phyloP scores from a whole-genome alignment of 1,140 invertebrate genomes.

The Neotoxoptera formosana region DNA sequence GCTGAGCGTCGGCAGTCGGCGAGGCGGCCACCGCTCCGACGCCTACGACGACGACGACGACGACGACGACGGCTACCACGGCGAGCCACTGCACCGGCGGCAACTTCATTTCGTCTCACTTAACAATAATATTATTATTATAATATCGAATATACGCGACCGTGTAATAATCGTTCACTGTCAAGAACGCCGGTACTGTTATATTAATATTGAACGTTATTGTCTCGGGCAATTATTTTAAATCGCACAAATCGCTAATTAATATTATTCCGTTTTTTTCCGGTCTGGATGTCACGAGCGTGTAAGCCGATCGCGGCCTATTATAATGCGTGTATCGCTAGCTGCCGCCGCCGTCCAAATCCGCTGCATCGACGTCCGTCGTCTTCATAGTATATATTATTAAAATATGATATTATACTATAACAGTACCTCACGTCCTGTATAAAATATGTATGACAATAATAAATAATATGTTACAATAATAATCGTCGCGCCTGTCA shows the following conservation, averaged over 20 bases:
- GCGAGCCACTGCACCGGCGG: neutral
- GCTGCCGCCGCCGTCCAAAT: neutral
- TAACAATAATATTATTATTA: neutral
- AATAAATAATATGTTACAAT: too few species aligned
- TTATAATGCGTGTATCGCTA: too few species aligned
- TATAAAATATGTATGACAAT: too few species aligned
- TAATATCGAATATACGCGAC: neutral
- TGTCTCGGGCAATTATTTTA: neutral
- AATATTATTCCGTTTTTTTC: neutral
- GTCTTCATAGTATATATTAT: neutral
- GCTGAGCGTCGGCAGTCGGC: neutral
- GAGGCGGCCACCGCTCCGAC: neutral
- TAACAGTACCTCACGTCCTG: too few species aligned
- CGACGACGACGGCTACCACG: neutral
- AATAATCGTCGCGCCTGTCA: neutral
- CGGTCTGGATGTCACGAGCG: neutral
- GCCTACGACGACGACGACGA: neutral
- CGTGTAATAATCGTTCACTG: too few species aligned
- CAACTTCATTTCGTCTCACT: neutral
- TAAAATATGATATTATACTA: too few species aligned
- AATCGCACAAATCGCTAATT: neutral
- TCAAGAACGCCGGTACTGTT: too few species aligned
- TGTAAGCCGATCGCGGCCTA: neutral
- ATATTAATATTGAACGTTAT: too few species aligned
- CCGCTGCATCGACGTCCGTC: too few species aligned